A percentile compares a stretch with the other conserved stretches of the same genome.
These are phyloP conservation scores for Poecilia latipinna DNA, from an alignment of 2,113 vertebrate genomes.

Conservation along the genomic window DNA sequence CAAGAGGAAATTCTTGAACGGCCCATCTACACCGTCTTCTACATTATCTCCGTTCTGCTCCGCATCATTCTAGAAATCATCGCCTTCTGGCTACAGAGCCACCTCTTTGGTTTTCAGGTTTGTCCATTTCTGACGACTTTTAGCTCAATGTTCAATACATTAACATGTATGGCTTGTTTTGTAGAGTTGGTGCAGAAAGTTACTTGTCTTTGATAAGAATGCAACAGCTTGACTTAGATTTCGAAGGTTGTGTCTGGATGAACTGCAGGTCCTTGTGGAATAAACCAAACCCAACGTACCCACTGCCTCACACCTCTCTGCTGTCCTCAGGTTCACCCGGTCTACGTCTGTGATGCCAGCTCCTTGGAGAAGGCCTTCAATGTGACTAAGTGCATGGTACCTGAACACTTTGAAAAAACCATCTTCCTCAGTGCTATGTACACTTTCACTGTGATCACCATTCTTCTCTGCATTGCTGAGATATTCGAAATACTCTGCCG, in stretches of 20 bases:
- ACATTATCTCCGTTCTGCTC: slow-evolving; percentile 87
- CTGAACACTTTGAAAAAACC: slow-evolving; percentile 92
- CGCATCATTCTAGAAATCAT: slow-evolving; percentile 87
- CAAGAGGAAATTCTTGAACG: slow-evolving; percentile 88
- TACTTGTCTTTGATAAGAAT: neutral
- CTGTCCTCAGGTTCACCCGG: slow-evolving; percentile 81
- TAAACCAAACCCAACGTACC: neutral
- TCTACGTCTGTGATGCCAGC: slow-evolving; percentile 84
- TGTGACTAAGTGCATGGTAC: slow-evolving; percentile 85
- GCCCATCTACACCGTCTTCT: slow-evolving; percentile 83
- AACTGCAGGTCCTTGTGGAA: no score
- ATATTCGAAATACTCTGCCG: slow-evolving; percentile 88
- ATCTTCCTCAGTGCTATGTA: slow-evolving; percentile 92
- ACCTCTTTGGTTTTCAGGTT: slow-evolving; percentile 88
- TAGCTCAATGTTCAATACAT: no score
- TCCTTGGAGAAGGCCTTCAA: slow-evolving; percentile 82
- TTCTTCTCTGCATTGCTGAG: slow-evolving; percentile 84
- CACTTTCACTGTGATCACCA: slow-evolving; percentile 88
- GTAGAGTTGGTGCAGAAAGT: neutral
- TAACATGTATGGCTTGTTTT: neutral
- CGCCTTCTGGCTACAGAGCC: slow-evolving; percentile 90
- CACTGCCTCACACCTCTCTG: neutral
- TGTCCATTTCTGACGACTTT: neutral
- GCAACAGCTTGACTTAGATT: neutral
- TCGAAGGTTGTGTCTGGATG: no score